Evolutionary conservation across 2,888 invertebrate species (phyloP).

Genomic region (Lochmaea capreae): DNA sequence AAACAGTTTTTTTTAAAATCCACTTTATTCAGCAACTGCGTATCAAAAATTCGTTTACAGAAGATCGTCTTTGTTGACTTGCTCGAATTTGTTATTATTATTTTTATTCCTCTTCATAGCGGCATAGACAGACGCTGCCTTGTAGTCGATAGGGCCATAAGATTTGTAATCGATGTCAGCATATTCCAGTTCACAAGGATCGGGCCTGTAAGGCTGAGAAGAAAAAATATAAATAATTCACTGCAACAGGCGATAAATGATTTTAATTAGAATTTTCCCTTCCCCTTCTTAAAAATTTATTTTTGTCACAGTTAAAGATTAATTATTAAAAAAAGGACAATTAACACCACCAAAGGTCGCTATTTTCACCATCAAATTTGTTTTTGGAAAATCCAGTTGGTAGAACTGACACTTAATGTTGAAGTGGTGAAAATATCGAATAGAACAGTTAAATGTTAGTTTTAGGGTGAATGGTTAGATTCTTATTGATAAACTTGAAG

Average conservation of each 20-base stretch:
- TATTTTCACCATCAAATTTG: no score
- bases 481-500: neutral
- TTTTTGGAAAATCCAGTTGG: neutral
- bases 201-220: slow-evolving; percentile 82
- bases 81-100: slow-evolving; percentile 58
- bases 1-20: neutral
- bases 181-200: slow-evolving; percentile 84
- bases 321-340: no score
- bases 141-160: slow-evolving; percentile 93
- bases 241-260: no score
- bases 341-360: no score
- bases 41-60: slow-evolving; percentile 53
- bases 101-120: slow-evolving; percentile 76
- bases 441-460: neutral
- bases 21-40: slow-evolving; percentile 27
- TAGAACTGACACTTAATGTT: no score
- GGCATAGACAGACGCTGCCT: slow-evolving; percentile 86
- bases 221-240: slow-evolving; percentile 18
- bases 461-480: neutral
- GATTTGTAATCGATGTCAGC: slow-evolving; percentile 91
- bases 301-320: no score
- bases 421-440: no score
- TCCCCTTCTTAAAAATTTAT: no score
- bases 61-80: slow-evolving; percentile 60
- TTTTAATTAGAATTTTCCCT: no score